phyloP scores from a whole-genome alignment of 2,113 vertebrate genomes.

The Candoia aspera region DNA sequence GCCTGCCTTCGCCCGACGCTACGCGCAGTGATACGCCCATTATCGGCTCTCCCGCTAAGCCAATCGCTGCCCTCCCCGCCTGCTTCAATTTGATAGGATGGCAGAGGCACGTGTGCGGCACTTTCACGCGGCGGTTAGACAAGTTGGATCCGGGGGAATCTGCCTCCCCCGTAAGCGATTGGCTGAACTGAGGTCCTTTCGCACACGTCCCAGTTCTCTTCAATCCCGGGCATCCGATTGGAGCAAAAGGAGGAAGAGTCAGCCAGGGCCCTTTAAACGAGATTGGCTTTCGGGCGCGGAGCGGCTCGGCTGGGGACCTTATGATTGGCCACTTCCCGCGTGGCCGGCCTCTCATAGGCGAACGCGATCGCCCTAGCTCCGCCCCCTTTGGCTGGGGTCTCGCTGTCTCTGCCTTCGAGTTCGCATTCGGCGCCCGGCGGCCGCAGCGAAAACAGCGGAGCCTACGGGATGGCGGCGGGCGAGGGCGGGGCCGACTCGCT shows the following conservation, averaged over 20 bases:
- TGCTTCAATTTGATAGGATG: not conserved
- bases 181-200: not conserved
- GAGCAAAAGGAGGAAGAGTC: not conserved
- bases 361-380: accelerated
- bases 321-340: conserved; percentile 45
- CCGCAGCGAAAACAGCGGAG: conserved; percentile 8
- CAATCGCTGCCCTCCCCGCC: conserved; percentile 33
- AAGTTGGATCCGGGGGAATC: not conserved
- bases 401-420: conserved; percentile 38
- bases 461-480: conserved; percentile 65
- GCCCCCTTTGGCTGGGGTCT: conserved; percentile 20
- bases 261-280: accelerated
- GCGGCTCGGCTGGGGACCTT: not conserved
- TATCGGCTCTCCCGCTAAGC: not conserved
- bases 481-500: conserved; percentile 70
- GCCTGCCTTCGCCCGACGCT: not conserved
- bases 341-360: conserved; percentile 54
- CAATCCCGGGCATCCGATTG: not conserved
- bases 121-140: too few species aligned
- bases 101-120: accelerated
- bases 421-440: conserved; percentile 59
- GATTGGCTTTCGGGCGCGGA: not conserved
- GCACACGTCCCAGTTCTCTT: too few species aligned
- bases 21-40: not conserved
- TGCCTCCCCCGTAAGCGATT: not conserved